Percentiles rank a stretch among this genome's conserved stretches.
Evolutionary conservation across 2,888 invertebrate genomes (phyloP).

Genomic region (Vanessa cardui): DNA sequence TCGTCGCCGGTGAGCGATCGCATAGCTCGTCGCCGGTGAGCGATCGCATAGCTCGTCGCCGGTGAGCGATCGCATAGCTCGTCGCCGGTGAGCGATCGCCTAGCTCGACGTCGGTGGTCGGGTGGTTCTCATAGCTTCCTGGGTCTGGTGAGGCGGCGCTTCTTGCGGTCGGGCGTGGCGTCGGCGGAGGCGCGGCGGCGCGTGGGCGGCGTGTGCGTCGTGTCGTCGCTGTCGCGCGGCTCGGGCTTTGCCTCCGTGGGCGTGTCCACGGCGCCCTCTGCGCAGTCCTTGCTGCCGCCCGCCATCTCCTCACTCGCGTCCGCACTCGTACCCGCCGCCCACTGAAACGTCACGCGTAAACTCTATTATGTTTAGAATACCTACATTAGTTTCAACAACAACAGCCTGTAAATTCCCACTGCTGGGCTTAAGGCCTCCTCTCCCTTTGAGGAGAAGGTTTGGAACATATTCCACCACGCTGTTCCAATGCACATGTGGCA

Average conservation of each 20-base stretch:
- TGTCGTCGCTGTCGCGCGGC: constrained; percentile 43
- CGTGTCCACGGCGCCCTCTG: constrained; percentile 48
- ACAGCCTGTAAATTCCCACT: no score
- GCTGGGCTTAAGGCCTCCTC: no score
- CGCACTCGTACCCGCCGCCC: constrained; percentile 48
- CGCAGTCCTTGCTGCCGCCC: constrained; percentile 44
- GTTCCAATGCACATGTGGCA: no score
- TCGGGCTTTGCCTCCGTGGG: constrained; percentile 47
- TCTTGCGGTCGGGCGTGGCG: constrained; percentile 75
- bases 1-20: constrained; percentile 44
- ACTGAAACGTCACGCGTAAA: constrained; percentile 48
- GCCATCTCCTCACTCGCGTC: not conserved
- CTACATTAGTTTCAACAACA: no score
- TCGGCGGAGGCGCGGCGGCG: constrained; percentile 71
- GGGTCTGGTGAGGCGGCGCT: constrained; percentile 75
- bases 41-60: constrained; percentile 64
- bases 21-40: not conserved
- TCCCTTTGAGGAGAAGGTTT: no score
- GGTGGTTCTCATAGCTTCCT: constrained; percentile 66
- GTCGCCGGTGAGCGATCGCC: not conserved
- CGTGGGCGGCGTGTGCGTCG: constrained; percentile 55
- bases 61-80: not conserved
- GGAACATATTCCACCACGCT: no score
- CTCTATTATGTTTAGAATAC: not conserved
- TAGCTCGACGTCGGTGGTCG: not conserved